A percentile compares a stretch with the other conserved stretches of the same genome.
Evolutionary conservation across 2,797 vertebrate species (phyloP).

Genomic region (Sebastes itinus): DNA sequence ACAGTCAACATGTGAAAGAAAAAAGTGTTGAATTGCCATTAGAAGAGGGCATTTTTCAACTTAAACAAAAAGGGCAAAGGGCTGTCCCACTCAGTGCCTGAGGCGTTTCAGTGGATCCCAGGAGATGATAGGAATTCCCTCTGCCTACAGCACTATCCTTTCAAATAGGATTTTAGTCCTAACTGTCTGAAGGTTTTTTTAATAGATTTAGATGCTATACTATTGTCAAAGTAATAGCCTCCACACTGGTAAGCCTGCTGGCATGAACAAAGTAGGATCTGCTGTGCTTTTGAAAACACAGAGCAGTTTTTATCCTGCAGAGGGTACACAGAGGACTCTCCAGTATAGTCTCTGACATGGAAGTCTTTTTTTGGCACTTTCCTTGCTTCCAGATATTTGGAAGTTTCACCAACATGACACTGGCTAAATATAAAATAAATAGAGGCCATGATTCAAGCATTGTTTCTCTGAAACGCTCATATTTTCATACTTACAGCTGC

Average conservation of each 20-base stretch:
- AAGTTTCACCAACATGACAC: background rate
- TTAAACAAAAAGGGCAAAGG: background rate
- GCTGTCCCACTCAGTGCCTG: background rate
- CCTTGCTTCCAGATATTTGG: background rate
- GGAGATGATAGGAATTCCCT: slow-evolving; percentile 27
- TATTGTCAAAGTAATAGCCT: slow-evolving; percentile 25
- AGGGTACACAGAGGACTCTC: background rate
- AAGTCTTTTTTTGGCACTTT: background rate
- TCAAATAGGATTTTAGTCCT: background rate
- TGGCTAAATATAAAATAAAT: slow-evolving; percentile 24
- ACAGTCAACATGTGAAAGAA: background rate
- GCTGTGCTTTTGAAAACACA: slow-evolving; percentile 23
- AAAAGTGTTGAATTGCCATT: slow-evolving; percentile 2
- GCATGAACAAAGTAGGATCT: slow-evolving; percentile 28
- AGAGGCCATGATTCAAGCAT: background rate
- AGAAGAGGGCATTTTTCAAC: slow-evolving; percentile 9
- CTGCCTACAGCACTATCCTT: slow-evolving; percentile 10
- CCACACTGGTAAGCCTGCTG: slow-evolving; percentile 18
- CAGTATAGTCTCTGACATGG: background rate
- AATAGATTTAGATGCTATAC: slow-evolving; percentile 25
- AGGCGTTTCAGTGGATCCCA: slow-evolving; percentile 9
- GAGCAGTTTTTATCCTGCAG: background rate
- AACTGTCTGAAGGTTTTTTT: slow-evolving; percentile 24
- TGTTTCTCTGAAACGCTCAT: slow-evolving; percentile 42
- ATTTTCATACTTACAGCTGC: slow-evolving; percentile 3